Conservation (phyloP, 2,888 invertebrate genomes). For the Pseudeuparius sepicola region DNA sequence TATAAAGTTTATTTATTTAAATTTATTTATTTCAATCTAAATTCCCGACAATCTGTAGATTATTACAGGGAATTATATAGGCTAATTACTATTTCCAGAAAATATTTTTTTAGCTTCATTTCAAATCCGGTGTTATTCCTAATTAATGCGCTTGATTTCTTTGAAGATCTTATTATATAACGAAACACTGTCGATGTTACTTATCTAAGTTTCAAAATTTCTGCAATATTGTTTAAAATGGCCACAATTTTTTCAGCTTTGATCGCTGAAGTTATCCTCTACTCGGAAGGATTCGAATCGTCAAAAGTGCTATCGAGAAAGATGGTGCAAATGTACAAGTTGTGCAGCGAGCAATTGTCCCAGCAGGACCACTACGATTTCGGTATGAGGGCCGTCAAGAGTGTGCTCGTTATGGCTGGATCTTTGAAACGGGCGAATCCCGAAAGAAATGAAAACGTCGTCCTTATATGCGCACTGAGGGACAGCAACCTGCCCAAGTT, state of each 20-base stretch:
- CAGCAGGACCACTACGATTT: conserved; percentile 91
- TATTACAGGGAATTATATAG: too few species aligned
- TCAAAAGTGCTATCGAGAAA: conserved; percentile 80
- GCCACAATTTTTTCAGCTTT: conserved; percentile 44
- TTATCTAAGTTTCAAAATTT: conserved; percentile 5
- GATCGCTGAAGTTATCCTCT: conserved; percentile 86
- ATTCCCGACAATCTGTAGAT: too few species aligned
- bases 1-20: too few species aligned
- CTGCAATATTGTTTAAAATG: background rate
- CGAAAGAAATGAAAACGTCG: conserved; percentile 73
- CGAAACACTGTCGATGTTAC: too few species aligned
- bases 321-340: conserved; percentile 88
- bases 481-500: conserved; percentile 90
- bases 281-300: conserved; percentile 86
- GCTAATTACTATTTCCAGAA: too few species aligned
- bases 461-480: conserved; percentile 72
- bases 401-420: conserved; percentile 88
- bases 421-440: conserved; percentile 76
- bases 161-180: too few species aligned
- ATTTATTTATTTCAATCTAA: too few species aligned
- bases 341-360: conserved; percentile 83
- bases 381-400: conserved; percentile 90
- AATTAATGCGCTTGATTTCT: too few species aligned
- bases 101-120: too few species aligned
- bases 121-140: too few species aligned